Conservation (phyloP, 2,888 invertebrate genomes). For the Tyria jacobaeae region DNA sequence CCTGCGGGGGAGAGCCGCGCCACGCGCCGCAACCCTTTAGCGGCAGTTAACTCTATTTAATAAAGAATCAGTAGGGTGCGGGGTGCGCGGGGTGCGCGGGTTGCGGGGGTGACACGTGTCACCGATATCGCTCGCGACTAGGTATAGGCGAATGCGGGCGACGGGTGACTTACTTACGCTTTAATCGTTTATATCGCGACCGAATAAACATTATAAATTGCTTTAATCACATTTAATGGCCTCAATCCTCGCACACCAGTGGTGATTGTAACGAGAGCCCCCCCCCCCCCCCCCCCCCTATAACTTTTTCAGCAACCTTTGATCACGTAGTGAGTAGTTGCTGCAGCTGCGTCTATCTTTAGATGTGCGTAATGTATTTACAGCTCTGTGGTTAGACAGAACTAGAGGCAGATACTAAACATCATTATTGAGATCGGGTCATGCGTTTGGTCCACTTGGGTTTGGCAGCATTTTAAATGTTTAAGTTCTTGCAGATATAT, state of each 20-base stretch:
- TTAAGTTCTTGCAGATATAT: no score
- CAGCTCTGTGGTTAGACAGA: no score
- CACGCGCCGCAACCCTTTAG: slow-evolving; percentile 70
- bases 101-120: slow-evolving; percentile 50
- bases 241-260: slow-evolving; percentile 35
- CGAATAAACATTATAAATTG: slow-evolving; percentile 75
- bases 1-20: slow-evolving; percentile 33
- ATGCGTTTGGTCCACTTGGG: no score
- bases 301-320: neutral
- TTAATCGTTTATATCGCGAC: slow-evolving; percentile 58
- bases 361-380: no score
- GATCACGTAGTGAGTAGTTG: neutral
- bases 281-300: neutral
- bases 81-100: slow-evolving; percentile 16
- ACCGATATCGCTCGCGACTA: slow-evolving; percentile 17
- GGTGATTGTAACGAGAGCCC: slow-evolving; percentile 22
- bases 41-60: slow-evolving; percentile 69
- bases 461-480: no score
- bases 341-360: no score
- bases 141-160: slow-evolving; percentile 50
- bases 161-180: slow-evolving; percentile 27
- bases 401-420: no score
- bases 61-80: slow-evolving; percentile 51
- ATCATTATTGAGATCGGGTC: no score
- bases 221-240: slow-evolving; percentile 72